Evolutionary conservation across 2,797 vertebrate species (phyloP), one percentile per base, ranked within the genome.

Genomic region (Anisognathus igniventris): DNA sequence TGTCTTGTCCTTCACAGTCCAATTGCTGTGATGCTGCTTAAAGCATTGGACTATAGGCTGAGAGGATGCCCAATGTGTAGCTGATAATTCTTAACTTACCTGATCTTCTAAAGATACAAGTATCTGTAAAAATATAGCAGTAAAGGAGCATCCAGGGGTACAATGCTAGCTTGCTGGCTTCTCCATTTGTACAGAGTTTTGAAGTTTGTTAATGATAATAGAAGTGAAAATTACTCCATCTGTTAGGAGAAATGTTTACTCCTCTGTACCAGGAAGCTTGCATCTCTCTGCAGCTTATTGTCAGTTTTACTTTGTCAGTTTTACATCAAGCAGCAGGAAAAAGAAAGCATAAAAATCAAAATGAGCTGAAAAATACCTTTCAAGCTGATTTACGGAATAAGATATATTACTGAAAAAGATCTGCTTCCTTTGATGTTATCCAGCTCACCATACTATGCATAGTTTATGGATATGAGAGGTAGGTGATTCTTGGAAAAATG

Each of bases 331-430:
- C 96, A 94, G 94, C 84, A 86, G 95, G 89, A 72, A 93, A 93
- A 96, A 94, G 91, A 85, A 93, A 91, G 79, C 92, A 96, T 95
- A 95, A 96, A 94, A 96, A 83, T 95, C 89, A 93, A 94, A 94
- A 97, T 89, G 75, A 93, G 61, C 84, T 89, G 86, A 88, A 93
- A 95, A 96, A 94, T 88, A 75, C 81, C 89, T 91, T 96, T 95
- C 94, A 92, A 90, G 89, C 54, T 96, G 93, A 95, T 93, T 95
- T 80, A 85, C 10, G 2, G 84, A 96, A 96, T 93, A 67, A 23
- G 9, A 90, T 92, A 58, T 53, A 87, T 95, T 82, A 84, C 86
- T 77, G 54, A 74, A 92, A 94, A 93, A 65, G 45, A 54, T 53
- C 54, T 81, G 6, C 86, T 93, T 87, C 57, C 71, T 96, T 97